Evolutionary conservation across 2,113 vertebrate species (phyloP).

Genomic region (Sakesphorus luctuosus): DNA sequence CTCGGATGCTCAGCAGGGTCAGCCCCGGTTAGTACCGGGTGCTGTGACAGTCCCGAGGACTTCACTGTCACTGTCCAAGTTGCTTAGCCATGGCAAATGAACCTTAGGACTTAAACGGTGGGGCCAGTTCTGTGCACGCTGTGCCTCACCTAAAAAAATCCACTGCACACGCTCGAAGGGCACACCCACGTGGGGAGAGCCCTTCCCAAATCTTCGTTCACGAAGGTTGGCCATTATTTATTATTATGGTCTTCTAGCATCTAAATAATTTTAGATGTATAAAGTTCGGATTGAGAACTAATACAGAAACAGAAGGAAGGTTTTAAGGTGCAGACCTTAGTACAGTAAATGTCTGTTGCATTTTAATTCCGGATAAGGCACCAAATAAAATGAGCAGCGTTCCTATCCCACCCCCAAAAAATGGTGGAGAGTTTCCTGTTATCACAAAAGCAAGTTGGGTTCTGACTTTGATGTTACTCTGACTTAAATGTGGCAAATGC

Average conservation of each 20-base stretch:
- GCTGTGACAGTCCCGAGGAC: too few relatives aligned
- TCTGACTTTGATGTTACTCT: slow-evolving; percentile 24
- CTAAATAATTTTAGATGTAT: neutral
- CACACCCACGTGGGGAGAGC: too few relatives aligned
- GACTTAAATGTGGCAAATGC: slow-evolving; percentile 1
- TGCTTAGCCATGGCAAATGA: too few relatives aligned
- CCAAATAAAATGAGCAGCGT: neutral
- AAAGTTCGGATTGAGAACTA: neutral
- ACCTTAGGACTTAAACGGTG: too few relatives aligned
- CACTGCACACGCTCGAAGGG: too few relatives aligned
- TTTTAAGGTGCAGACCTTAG: neutral
- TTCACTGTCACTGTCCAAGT: too few relatives aligned
- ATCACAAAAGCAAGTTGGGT: neutral
- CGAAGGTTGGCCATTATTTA: too few relatives aligned
- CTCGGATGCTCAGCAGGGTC: too few relatives aligned
- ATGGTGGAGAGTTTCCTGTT: neutral
- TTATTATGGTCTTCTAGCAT: neutral
- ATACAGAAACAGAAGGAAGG: neutral
- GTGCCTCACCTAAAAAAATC: too few relatives aligned
- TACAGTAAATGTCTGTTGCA: neutral
- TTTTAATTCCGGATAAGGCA: neutral
- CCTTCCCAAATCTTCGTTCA: too few relatives aligned
- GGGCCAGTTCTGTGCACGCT: too few relatives aligned
- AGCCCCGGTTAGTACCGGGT: too few relatives aligned
- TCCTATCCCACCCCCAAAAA: neutral